Base-by-base conservation (phyloP, 1,140 invertebrate genomes). In the Planococcus citri region DNA sequence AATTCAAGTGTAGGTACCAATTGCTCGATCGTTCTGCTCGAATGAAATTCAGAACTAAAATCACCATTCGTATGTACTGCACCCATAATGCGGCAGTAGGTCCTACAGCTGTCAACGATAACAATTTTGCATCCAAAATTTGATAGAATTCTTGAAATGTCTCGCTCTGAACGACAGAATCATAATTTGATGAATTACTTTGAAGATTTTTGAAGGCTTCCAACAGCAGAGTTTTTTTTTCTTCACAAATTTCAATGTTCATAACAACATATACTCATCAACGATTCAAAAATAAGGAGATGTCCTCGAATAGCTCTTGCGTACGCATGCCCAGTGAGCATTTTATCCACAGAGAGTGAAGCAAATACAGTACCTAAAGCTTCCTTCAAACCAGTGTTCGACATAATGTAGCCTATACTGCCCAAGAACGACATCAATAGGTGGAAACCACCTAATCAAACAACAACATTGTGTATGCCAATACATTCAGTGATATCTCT, bases 31-130 rank as follows among this genome's bases (percentile, higher is more conserved):
- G 69, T 74, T 79, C 77, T 70, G 78, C 76, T 70, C 73, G 72
- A 74, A 81, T 74, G 61, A 81, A 81, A 69, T 76, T 70, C 68
- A 73, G 71, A 17, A 77, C 70, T 72, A 80, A 72, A 69, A 74
- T 70, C 22, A 78, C 71, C 76, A 78, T 78, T 69, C 78, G 64
- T 69, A 81, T 77, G 71, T 80, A n/a, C n/a, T n/a, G n/a, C n/a
- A n/a, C n/a, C n/a, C 22, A 77, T 69, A 80, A 73, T 68, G 78
- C 71, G 72, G 78, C 75, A 58, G 78, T 80, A 14, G 73, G 75
- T 71, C 76, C 77, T 71, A 64, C 72, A 70, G 71, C 74, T 76
- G 76, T 74, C 22, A 75, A 57, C 29, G 12, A 51, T 2, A 20
- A 38, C 22, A 69, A 38, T 22, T 41, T 67, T 68, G 25, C 27